Percentiles rank a stretch among this genome's conserved stretches.
phyloP scores from a whole-genome alignment of 2,113 vertebrate genomes.

The Scolopax mira region DNA sequence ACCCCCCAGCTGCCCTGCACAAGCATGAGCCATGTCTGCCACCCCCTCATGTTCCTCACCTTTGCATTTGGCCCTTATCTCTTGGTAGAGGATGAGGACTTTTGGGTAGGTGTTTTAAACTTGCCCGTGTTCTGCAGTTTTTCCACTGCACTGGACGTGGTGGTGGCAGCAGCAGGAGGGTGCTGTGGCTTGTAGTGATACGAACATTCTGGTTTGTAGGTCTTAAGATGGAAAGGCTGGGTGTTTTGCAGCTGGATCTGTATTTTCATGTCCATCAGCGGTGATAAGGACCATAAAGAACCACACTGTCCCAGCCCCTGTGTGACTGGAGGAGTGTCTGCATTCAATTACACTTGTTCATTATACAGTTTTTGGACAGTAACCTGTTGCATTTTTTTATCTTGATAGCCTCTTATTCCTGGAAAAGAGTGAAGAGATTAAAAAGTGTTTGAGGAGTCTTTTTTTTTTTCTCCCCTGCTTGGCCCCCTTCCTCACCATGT shows the following conservation, averaged over 20 bases:
- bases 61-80: background rate
- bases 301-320: background rate
- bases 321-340: too few relatives aligned
- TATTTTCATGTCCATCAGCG: background rate
- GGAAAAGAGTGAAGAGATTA: background rate
- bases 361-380: background rate
- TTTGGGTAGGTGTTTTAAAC: background rate
- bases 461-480: background rate
- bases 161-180: accelerated
- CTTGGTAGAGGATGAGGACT: background rate
- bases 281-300: background rate
- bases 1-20: background rate
- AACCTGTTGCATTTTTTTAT: background rate
- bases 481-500: background rate
- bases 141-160: accelerated
- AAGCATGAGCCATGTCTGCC: background rate
- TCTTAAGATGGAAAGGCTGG: background rate
- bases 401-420: background rate
- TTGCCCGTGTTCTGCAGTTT: background rate
- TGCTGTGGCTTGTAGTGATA: background rate
- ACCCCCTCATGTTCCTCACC: background rate
- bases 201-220: background rate
- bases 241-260: background rate
- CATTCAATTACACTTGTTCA: background rate
- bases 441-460: background rate